Conservation (phyloP, 2,113 vertebrate genomes). For the Muntiacus muntjak region DNA sequence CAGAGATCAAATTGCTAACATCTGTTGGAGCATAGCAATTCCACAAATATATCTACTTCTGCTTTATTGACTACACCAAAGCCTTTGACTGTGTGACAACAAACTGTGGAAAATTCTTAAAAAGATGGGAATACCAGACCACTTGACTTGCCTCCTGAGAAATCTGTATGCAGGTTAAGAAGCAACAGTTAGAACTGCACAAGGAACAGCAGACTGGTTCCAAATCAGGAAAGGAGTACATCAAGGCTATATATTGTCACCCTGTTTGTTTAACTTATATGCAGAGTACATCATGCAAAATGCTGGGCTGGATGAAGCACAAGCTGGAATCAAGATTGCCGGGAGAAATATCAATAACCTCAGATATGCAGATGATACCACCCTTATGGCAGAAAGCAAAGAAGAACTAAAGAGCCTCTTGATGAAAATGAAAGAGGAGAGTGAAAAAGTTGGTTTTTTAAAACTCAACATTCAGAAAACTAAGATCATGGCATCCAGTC, state of each 20-base stretch:
- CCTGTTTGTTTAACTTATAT: background rate
- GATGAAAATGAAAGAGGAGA: background rate
- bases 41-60: background rate
- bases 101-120: background rate
- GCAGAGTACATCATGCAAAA: background rate
- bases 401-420: background rate
- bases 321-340: background rate
- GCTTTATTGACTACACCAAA: background rate
- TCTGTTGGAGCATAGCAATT: background rate
- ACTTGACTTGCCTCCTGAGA: background rate
- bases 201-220: background rate
- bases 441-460: background rate
- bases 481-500: background rate
- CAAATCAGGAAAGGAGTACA: background rate
- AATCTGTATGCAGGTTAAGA: background rate
- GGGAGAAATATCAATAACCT: background rate
- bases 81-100: background rate
- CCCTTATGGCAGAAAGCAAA: background rate
- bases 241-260: background rate
- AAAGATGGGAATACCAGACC: background rate
- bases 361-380: background rate
- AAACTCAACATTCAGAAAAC: background rate
- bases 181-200: background rate
- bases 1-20: background rate
- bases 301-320: background rate